Evolutionary conservation across 2,797 vertebrate species (phyloP), one percentile per base, ranked within the genome.

Genomic region (Dendrocincla tyrannina): DNA sequence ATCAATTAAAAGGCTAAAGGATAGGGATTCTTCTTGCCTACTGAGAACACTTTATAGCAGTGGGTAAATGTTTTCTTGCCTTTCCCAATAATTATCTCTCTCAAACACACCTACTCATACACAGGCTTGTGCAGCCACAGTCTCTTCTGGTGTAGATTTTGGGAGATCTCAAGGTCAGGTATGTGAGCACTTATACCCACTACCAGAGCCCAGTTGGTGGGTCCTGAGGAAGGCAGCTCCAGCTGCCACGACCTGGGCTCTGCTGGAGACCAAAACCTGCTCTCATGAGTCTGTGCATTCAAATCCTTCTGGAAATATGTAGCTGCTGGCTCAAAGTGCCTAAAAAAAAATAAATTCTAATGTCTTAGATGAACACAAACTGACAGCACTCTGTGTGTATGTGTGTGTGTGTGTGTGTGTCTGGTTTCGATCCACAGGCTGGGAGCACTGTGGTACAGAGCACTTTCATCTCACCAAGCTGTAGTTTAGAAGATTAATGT

Each of bases 1-100:
- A 97, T 96, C 95, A 95, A 96, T 97, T 97, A 96, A 95, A 96
- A 97, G 91, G 85, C 89, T 95, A 89, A 95, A 90, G 94, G 93
- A 95, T 80, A 73, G 52, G 89, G 89, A 96, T 93, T 76, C 88
- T 63, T 95, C 95, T 91, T 91, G 94, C 92, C 92, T 97, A 94
- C 87, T 93, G 92, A 95, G 95, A 96, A 95, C 93, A 80, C n/a
- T 93, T 87, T 91, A 69, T 66, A 91, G 85, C 47, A 55, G 72
- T 76, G 75, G 69, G 91, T 91, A 97, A 97, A 96, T 73, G 89
- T 94, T 93, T 94, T 96, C 92, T 93, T 90, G 89, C 89, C 91
- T 92, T 93, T 89, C 66, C 89, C 87, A 90, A 77, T 87, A 93
- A 88, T 90, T 95, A 76, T 90, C 75, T 91, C 76, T 77, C 81